These are phyloP conservation scores for Tetragnatha montana DNA, from an alignment of 2,888 invertebrate species.

Conservation along the genomic window DNA sequence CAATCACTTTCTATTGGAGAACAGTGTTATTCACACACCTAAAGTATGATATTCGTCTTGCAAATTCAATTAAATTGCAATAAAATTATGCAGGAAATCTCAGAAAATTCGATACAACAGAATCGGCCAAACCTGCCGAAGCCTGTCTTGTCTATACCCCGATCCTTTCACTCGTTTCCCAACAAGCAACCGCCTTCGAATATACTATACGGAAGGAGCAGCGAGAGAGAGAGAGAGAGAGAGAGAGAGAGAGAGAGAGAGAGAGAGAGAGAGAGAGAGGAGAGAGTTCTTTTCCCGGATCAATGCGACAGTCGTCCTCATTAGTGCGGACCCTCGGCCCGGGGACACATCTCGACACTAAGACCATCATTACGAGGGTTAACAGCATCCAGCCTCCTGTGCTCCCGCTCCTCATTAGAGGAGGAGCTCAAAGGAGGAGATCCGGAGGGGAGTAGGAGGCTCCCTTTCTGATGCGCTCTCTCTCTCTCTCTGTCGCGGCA, in stretches of 20 bases:
- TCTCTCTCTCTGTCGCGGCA: neutral
- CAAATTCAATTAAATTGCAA: no score
- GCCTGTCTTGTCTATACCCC: no score
- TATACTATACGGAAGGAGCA: neutral
- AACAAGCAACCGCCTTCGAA: no score
- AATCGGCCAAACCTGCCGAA: no score
- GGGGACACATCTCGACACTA: conserved; percentile 62
- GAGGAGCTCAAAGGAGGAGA: conserved; percentile 20
- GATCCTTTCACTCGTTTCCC: no score
- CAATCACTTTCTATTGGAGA: no score
- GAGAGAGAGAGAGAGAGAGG: neutral
- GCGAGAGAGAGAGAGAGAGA: neutral
- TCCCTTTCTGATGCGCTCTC: no score
- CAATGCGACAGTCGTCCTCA: conserved; percentile 34
- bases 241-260: neutral
- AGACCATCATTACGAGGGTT: conserved; percentile 67
- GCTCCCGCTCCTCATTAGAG: conserved; percentile 13
- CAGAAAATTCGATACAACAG: no score
- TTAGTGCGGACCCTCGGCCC: conserved; percentile 45
- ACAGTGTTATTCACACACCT: no score
- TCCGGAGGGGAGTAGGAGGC: neutral
- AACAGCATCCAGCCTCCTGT: conserved; percentile 45
- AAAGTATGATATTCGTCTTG: no score
- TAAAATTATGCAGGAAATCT: no score
- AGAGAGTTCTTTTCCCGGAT: neutral